Conservation (phyloP, 1,140 invertebrate genomes). For the Tetramorium parvispinum region DNA sequence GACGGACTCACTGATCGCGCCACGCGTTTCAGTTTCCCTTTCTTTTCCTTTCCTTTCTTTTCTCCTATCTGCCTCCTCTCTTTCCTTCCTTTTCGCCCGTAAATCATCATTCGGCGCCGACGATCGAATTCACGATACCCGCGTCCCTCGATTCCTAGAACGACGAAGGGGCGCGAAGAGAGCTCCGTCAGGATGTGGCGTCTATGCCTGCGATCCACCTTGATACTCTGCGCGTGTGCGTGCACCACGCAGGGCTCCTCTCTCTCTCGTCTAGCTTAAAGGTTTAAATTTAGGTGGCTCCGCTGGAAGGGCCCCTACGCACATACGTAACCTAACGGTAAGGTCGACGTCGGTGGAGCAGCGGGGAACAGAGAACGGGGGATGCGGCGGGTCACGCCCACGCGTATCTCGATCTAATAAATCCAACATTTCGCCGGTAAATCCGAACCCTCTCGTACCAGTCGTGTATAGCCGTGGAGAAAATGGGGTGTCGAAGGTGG, state of each 20-base stretch:
- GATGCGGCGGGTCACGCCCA: slow-evolving; percentile 82
- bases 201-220: slow-evolving; percentile 44
- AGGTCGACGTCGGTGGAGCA: slow-evolving; percentile 44
- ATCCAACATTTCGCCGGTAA: slow-evolving; percentile 85
- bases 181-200: slow-evolving; percentile 60
- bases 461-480: slow-evolving; percentile 67
- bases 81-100: slow-evolving; percentile 38
- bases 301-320: slow-evolving; percentile 45
- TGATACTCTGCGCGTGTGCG: slow-evolving; percentile 62
- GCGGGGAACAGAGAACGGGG: slow-evolving; percentile 44
- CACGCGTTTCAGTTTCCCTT: slow-evolving; percentile 33
- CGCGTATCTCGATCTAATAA: slow-evolving; percentile 86
- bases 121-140: slow-evolving; percentile 77
- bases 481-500: slow-evolving; percentile 57
- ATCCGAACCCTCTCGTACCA: slow-evolving; percentile 80
- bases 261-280: slow-evolving; percentile 53
- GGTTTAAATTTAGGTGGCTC: slow-evolving; percentile 52
- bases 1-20: neutral
- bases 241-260: neutral
- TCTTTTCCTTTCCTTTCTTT: slow-evolving; percentile 6
- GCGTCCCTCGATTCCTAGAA: slow-evolving; percentile 72
- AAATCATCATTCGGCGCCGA: slow-evolving; percentile 74
- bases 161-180: slow-evolving; percentile 58
- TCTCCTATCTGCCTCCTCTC: neutral
- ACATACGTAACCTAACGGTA: slow-evolving; percentile 73